These are phyloP conservation scores for Octodon degus DNA, from an alignment of 2,113 vertebrate genomes.

Conservation along the genomic window DNA sequence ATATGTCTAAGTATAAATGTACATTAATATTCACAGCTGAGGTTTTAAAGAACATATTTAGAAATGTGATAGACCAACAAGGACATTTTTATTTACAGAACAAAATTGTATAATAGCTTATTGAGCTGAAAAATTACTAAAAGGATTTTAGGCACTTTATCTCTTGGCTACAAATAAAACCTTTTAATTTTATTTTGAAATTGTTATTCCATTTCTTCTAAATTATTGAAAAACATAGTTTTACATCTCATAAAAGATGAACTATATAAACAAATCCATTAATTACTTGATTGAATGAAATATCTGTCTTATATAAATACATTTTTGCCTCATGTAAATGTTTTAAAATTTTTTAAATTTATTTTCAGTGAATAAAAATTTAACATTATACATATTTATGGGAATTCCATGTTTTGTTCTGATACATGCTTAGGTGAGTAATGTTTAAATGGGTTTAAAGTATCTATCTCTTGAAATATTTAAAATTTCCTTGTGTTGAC, in stretches of 20 bases:
- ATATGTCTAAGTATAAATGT: no score
- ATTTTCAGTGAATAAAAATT: not conserved
- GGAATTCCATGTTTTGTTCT: not conserved
- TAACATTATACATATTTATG: not conserved
- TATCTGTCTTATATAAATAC: not conserved
- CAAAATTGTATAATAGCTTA: not conserved
- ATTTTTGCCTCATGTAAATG: not conserved
- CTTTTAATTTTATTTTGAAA: constrained; percentile 19
- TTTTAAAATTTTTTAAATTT: not conserved
- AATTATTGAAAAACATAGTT: not conserved
- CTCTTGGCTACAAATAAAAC: not conserved
- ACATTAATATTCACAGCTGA: not conserved
- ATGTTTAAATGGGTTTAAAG: not conserved
- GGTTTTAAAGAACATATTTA: not conserved
- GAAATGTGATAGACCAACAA: not conserved
- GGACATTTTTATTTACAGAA: not conserved
- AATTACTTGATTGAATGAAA: not conserved
- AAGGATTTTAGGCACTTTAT: not conserved
- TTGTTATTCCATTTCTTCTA: not conserved
- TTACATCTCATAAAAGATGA: not conserved
- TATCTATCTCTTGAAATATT: not conserved
- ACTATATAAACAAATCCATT: constrained; percentile 1
- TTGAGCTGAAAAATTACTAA: not conserved
- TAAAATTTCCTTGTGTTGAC: not conserved
- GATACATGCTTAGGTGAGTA: not conserved